Conservation (phyloP, 2,113 vertebrate genomes). For the Seriola rivoliana region DNA sequence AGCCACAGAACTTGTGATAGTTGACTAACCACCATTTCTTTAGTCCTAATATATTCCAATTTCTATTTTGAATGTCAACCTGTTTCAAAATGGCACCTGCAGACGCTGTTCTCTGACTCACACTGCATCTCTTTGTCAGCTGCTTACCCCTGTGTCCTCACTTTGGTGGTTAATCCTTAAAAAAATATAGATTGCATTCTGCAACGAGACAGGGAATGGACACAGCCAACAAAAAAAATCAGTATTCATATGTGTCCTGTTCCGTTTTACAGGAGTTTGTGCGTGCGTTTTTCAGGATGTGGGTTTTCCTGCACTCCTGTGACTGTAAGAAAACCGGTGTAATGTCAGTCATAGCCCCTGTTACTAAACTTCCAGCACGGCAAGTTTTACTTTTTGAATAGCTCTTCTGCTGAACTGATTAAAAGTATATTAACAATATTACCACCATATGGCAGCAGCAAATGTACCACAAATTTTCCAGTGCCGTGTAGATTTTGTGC, state of each 20-base stretch:
- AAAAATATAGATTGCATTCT: conserved; percentile 40
- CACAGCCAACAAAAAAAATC: conserved; percentile 36
- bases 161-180: conserved; percentile 35
- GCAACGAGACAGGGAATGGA: conserved; percentile 40
- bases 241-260: background rate
- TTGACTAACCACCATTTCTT: background rate
- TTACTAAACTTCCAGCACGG: conserved; percentile 2
- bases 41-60: background rate
- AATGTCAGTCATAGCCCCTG: conserved; percentile 10
- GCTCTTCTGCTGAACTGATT: conserved; percentile 15
- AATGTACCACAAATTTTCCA: background rate
- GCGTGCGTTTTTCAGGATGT: conserved; percentile 26
- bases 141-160: background rate
- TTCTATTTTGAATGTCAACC: conserved; percentile 7
- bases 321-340: background rate
- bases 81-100: conserved; percentile 35
- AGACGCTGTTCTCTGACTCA: background rate
- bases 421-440: conserved; percentile 29
- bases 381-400: conserved; percentile 35
- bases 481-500: conserved; percentile 1
- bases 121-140: conserved; percentile 5
- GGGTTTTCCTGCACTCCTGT: conserved; percentile 25
- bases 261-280: conserved; percentile 12
- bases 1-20: background rate
- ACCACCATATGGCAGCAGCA: conserved; percentile 21